phyloP scores from a whole-genome alignment of 1,140 invertebrate species.

The Diabrotica undecimpunctata region DNA sequence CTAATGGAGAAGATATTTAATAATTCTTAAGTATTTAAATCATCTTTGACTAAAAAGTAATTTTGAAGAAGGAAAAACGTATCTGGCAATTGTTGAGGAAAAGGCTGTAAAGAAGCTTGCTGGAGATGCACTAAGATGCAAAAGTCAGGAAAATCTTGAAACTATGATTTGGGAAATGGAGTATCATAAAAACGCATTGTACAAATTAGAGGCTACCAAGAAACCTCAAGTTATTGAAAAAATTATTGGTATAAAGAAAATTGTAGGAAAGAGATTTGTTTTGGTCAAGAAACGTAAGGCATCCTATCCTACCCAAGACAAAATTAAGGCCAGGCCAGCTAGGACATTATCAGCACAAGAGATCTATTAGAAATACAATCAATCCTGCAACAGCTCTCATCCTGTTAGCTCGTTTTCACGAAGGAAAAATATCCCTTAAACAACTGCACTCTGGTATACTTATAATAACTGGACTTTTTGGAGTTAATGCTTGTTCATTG shows the following conservation, averaged over 20 bases:
- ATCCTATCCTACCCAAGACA: conserved; percentile 67
- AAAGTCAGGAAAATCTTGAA: conserved; percentile 52
- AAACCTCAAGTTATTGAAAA: conserved; percentile 75
- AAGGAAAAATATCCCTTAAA: conserved; percentile 91
- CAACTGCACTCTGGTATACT: conserved; percentile 85
- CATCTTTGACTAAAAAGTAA: conserved; percentile 14
- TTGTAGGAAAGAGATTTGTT: conserved; percentile 86
- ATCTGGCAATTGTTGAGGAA: conserved; percentile 45
- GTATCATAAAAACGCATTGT: conserved; percentile 69
- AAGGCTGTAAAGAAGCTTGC: conserved; percentile 46
- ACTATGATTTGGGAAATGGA: conserved; percentile 72
- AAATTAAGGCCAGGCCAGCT: conserved; percentile 55
- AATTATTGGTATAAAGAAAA: conserved; percentile 91
- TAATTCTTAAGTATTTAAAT: conserved; percentile 21
- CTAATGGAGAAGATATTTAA: not conserved
- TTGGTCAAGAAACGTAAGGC: conserved; percentile 71
- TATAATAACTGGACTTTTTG: conserved; percentile 86
- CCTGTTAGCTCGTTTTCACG: conserved; percentile 88
- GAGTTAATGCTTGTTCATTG: conserved; percentile 88
- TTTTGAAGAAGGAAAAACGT: not conserved
- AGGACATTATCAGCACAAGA: conserved; percentile 72
- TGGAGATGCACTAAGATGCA: conserved; percentile 45
- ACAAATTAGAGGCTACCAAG: conserved; percentile 54
- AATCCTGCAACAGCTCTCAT: conserved; percentile 91
- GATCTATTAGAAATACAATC: conserved; percentile 70